Conservation (phyloP, 2,113 vertebrate species). For the Acinonyx jubatus region DNA sequence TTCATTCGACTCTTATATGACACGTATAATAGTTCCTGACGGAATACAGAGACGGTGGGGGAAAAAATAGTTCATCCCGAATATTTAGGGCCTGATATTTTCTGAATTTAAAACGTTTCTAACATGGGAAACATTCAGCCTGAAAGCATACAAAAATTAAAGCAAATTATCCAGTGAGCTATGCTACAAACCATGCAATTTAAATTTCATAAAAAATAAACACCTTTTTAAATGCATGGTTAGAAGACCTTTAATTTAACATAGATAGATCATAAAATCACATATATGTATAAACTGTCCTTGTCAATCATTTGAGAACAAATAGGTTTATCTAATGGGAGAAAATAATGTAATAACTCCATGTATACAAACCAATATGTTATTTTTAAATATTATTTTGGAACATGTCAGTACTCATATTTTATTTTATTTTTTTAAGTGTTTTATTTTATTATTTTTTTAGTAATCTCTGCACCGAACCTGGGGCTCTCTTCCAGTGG, state of each 20-base stretch:
- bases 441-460: not conserved
- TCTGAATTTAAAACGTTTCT: not conserved
- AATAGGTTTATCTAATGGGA: not conserved
- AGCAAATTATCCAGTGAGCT: not conserved
- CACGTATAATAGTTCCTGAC: not conserved
- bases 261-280: not conserved
- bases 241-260: not conserved
- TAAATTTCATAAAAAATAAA: not conserved
- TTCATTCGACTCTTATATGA: not conserved
- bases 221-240: not conserved
- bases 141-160: not conserved
- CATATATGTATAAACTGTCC: not conserved
- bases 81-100: not conserved
- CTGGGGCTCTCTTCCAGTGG: not conserved
- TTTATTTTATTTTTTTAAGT: not conserved
- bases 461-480: not conserved
- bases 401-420: not conserved
- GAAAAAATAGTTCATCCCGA: not conserved
- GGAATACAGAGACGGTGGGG: not conserved
- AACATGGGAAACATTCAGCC: not conserved
- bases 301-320: not conserved
- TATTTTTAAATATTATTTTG: not conserved
- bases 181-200: not conserved
- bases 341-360: not conserved
- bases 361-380: not conserved